Percentiles rank a stretch among this genome's conserved stretches.
phyloP scores from a whole-genome alignment of 2,888 invertebrate genomes.

The Tachina fera region DNA sequence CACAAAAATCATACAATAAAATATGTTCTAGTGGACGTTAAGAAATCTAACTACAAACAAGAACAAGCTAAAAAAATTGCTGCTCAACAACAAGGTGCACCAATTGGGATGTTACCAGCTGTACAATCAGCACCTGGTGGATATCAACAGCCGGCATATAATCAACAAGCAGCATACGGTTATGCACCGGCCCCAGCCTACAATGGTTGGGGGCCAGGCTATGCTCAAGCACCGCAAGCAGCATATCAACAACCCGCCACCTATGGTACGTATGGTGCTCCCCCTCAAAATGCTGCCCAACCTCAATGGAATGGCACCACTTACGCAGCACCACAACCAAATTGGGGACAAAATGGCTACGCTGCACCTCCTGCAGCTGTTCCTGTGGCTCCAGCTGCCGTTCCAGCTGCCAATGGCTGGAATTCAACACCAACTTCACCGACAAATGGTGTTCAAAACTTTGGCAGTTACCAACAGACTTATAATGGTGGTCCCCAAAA shows the following conservation, averaged over 20 bases:
- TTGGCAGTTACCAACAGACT: conserved; percentile 90
- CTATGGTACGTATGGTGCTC: conserved; percentile 72
- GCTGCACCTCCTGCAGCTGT: conserved; percentile 72
- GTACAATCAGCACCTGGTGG: conserved; percentile 74
- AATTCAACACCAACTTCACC: conserved; percentile 72
- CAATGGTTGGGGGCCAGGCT: conserved; percentile 76
- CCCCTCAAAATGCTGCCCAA: conserved; percentile 72
- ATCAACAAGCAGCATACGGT: conserved; percentile 79
- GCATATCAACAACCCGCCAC: conserved; percentile 75
- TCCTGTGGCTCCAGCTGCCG: conserved; percentile 69
- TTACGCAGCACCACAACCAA: conserved; percentile 64
- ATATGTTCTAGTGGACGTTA: conserved; percentile 78
- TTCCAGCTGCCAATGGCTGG: conserved; percentile 72
- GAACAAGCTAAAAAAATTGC: conserved; percentile 76
- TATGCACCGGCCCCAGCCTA: conserved; percentile 77
- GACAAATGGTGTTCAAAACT: conserved; percentile 71
- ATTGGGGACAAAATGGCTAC: conserved; percentile 74
- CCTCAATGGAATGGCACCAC: conserved; percentile 70
- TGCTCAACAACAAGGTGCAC: conserved; percentile 71
- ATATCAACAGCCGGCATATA: conserved; percentile 72
- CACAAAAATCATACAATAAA: conserved; percentile 79
- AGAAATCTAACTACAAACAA: conserved; percentile 79
- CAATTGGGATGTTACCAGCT: conserved; percentile 61
- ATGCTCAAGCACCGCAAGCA: conserved; percentile 75
- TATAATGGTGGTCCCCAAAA: conserved; percentile 93